phyloP scores from a whole-genome alignment of 1,140 invertebrate species.

The Batillaria attramentaria region DNA sequence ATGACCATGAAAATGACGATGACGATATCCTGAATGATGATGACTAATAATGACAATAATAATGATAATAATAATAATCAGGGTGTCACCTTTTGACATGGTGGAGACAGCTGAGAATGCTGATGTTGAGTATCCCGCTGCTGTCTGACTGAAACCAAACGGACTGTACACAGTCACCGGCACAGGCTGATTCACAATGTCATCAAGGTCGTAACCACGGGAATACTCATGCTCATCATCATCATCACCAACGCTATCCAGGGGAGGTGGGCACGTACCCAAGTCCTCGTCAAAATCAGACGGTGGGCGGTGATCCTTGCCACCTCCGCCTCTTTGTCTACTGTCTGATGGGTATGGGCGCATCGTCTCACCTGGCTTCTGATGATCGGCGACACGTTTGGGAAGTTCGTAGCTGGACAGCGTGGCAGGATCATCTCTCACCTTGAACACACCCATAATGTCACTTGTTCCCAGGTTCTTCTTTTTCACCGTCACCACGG shows the following conservation, averaged over 20 bases:
- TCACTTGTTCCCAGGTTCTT: conserved; percentile 56
- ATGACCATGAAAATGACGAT: too few relatives aligned
- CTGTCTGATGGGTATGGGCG: background rate
- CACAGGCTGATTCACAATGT: conserved; percentile 31
- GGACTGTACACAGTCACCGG: conserved; percentile 37
- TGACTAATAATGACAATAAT: background rate
- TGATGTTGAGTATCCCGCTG: background rate
- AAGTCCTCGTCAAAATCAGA: conserved; percentile 37
- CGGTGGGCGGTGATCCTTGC: conserved; percentile 16
- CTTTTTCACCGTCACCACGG: conserved; percentile 58
- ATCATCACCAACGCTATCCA: conserved; percentile 45
- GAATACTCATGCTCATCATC: conserved; percentile 46
- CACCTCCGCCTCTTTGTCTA: background rate
- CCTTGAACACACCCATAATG: conserved; percentile 61
- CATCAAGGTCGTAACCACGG: conserved; percentile 48
- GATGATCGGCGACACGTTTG: background rate
- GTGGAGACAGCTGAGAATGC: conserved; percentile 10
- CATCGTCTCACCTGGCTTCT: background rate
- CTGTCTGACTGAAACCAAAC: conserved; percentile 18
- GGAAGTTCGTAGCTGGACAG: conserved; percentile 44
- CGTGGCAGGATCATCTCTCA: conserved; percentile 51
- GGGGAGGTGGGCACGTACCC: conserved; percentile 41
- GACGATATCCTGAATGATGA: background rate
- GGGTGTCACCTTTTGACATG: conserved; percentile 16
- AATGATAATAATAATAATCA: background rate